Percentiles rank a stretch among this genome's conserved stretches.
These are phyloP conservation scores for Coenonympha arcania DNA, from an alignment of 2,888 invertebrate species.

Conservation along the genomic window DNA sequence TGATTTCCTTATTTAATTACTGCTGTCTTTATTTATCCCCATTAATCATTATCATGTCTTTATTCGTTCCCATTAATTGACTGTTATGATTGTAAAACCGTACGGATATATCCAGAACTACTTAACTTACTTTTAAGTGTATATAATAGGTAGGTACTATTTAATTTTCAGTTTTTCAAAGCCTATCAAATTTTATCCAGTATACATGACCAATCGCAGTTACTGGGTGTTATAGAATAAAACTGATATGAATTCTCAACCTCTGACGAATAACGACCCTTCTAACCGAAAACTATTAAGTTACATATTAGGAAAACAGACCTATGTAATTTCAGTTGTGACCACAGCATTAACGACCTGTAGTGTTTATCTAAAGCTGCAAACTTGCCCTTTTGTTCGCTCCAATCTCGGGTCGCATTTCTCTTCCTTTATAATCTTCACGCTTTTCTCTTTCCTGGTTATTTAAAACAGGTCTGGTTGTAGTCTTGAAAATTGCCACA, in stretches of 20 bases:
- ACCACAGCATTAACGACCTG: slow-evolving; percentile 60
- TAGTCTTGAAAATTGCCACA: background rate
- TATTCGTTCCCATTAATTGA: no score
- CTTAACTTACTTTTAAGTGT: no score
- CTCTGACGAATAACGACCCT: slow-evolving; percentile 4
- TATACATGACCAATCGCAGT: background rate
- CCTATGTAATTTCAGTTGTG: slow-evolving; percentile 55
- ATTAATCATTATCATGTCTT: no score
- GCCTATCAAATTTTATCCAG: background rate
- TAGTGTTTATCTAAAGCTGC: slow-evolving; percentile 39
- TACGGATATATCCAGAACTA: no score
- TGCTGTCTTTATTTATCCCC: no score
- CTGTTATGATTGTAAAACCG: no score
- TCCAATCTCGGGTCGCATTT: slow-evolving; percentile 20
- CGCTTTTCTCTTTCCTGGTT: slow-evolving; percentile 14
- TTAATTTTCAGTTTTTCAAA: no score
- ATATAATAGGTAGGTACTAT: no score
- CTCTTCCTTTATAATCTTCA: slow-evolving; percentile 19
- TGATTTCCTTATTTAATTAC: no score
- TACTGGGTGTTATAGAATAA: background rate
- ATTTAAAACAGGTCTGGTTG: background rate
- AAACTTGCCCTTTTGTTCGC: slow-evolving; percentile 25
- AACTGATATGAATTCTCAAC: background rate
- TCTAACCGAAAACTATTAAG: slow-evolving; percentile 42
- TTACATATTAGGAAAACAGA: slow-evolving; percentile 57